Evolutionary conservation across 1,140 invertebrate genomes (phyloP).

Genomic region (Spodoptera frugiperda): DNA sequence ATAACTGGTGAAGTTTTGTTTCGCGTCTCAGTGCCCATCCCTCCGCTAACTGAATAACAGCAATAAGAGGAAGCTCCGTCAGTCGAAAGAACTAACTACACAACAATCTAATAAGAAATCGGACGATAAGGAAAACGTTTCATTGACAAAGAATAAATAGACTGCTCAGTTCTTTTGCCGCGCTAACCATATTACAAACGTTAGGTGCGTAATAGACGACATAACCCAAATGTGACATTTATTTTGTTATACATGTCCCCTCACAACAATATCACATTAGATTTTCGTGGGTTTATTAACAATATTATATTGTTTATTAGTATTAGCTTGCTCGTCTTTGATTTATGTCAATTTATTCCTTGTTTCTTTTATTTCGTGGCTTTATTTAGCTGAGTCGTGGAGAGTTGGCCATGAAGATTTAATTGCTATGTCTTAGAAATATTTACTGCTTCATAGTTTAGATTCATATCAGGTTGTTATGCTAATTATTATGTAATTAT

Average conservation of each 20-base stretch:
- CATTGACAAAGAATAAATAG: conserved; percentile 74
- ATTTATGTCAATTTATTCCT: background rate
- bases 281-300: conserved; percentile 33
- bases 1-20: conserved; percentile 73
- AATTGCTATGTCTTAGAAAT: too few species aligned
- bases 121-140: conserved; percentile 77
- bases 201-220: conserved; percentile 41
- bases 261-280: conserved; percentile 18
- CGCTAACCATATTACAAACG: conserved; percentile 64
- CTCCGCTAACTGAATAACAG: conserved; percentile 76
- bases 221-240: conserved; percentile 40
- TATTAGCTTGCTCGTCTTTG: conserved; percentile 1
- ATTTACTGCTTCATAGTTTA: too few species aligned
- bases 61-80: conserved; percentile 67
- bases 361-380: too few species aligned
- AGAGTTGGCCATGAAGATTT: too few species aligned
- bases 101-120: conserved; percentile 79
- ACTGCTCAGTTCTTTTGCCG: conserved; percentile 63
- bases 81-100: conserved; percentile 68
- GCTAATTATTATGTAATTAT: too few species aligned
- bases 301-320: conserved; percentile 25
- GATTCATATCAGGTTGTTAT: too few species aligned
- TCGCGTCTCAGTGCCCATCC: conserved; percentile 65
- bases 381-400: too few species aligned
- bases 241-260: conserved; percentile 21